These are phyloP conservation scores for Boloria selene DNA, from an alignment of 2,888 invertebrate genomes.

Conservation along the genomic window DNA sequence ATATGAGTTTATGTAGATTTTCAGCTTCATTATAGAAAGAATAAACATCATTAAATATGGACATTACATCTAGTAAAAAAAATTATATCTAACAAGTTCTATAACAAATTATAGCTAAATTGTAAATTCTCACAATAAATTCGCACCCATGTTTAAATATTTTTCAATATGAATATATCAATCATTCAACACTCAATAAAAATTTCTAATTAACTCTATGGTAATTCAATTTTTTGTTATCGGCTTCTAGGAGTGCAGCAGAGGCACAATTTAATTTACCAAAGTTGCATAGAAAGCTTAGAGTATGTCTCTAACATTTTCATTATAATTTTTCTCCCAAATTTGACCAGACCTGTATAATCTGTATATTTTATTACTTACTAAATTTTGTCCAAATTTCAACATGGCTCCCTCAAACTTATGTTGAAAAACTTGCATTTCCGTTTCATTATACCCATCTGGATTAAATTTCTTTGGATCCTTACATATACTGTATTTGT, in stretches of 20 bases:
- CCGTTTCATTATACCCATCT: conserved; percentile 69
- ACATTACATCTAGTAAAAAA: not conserved
- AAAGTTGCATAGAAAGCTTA: conserved; percentile 28
- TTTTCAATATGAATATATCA: conserved; percentile 22
- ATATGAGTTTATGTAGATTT: no score
- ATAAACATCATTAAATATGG: conserved; percentile 2
- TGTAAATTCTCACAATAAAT: conserved; percentile 25
- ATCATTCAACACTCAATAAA: conserved; percentile 23
- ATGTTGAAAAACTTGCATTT: conserved; percentile 74
- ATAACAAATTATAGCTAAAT: conserved; percentile 22
- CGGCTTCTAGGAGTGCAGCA: no score
- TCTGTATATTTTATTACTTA: conserved; percentile 74
- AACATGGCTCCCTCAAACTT: conserved; percentile 79
- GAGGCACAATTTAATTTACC: no score
- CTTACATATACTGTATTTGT: conserved; percentile 76
- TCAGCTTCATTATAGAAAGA: not conserved
- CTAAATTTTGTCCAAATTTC: conserved; percentile 72
- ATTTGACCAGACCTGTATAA: conserved; percentile 74
- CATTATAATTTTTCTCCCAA: conserved; percentile 69
- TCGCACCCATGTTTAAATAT: conserved; percentile 26
- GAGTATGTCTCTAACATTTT: conserved; percentile 67
- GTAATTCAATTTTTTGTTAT: no score
- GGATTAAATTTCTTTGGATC: conserved; percentile 63
- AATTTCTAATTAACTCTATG: conserved; percentile 2
- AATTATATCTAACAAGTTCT: not conserved